phyloP scores from a whole-genome alignment of 1,140 invertebrate genomes.

The Apocrypta bakeri region DNA sequence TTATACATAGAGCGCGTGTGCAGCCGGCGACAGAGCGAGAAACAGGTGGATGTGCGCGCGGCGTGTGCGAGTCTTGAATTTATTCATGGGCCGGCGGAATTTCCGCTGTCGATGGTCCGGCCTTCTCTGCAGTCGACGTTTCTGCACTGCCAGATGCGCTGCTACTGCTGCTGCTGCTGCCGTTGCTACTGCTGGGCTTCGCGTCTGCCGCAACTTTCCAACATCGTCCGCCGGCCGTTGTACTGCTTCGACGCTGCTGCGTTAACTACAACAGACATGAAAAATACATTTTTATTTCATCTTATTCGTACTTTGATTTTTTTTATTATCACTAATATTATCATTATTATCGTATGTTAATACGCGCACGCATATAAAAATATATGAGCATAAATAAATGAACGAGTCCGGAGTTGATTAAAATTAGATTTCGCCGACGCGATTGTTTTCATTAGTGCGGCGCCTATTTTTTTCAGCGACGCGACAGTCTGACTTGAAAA shows the following conservation, averaged over 20 bases:
- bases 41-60: conserved; percentile 6
- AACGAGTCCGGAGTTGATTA: neutral
- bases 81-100: conserved; percentile 21
- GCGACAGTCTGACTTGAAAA: conserved; percentile 36
- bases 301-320: no score
- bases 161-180: conserved; percentile 18
- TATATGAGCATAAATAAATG: no score
- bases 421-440: neutral
- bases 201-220: neutral
- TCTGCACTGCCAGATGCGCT: neutral
- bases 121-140: conserved; percentile 9
- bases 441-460: conserved; percentile 31
- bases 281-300: no score
- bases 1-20: conserved; percentile 23
- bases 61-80: neutral
- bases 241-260: neutral
- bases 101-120: conserved; percentile 13
- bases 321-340: no score
- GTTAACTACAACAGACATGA: conserved; percentile 16
- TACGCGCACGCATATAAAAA: no score
- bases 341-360: no score
- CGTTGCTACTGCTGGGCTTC: neutral
- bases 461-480: conserved; percentile 29
- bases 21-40: conserved; percentile 6
- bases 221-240: neutral